A percentile compares a stretch with the other conserved stretches of the same genome.
Conservation (phyloP, 1,140 invertebrate species). For the Halictus rubicundus region DNA sequence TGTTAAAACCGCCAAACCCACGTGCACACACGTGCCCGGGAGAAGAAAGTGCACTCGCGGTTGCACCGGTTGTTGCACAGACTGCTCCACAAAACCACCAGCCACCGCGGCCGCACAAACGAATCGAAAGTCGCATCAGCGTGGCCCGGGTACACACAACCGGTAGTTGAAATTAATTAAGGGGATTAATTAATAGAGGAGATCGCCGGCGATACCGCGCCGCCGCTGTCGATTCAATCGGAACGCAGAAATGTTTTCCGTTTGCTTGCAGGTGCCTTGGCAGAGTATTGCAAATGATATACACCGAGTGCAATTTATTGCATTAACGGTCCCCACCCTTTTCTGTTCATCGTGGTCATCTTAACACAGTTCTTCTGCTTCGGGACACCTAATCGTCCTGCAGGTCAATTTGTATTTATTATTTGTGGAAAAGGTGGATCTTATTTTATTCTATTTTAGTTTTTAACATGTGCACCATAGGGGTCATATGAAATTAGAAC, state of each 20-base stretch:
- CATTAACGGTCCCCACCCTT: too few species aligned
- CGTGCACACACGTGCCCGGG: conserved; percentile 52
- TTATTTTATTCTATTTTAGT: too few species aligned
- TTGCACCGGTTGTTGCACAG: conserved; percentile 65
- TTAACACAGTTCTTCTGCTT: too few species aligned
- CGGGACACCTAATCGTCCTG: too few species aligned
- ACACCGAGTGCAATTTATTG: too few species aligned
- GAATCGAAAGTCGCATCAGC: conserved; percentile 60
- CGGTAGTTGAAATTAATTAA: conserved; percentile 44
- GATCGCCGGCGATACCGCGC: conserved; percentile 6
- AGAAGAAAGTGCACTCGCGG: conserved; percentile 65
- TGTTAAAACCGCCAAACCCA: conserved; percentile 59
- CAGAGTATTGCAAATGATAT: too few species aligned
- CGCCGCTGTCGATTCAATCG: neutral
- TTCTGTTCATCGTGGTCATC: too few species aligned
- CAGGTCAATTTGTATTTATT: too few species aligned
- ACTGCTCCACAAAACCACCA: conserved; percentile 65
- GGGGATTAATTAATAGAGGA: conserved; percentile 31
- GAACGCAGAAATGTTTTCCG: neutral
- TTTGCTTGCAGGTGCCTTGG: too few species aligned
- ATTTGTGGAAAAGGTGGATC: too few species aligned
- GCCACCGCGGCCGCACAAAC: conserved; percentile 51
- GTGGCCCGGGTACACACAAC: neutral
- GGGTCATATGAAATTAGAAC: too few species aligned
- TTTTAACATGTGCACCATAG: too few species aligned